Evolutionary conservation across 1,140 invertebrate genomes (phyloP).

Genomic region (Lepidurus packardi): DNA sequence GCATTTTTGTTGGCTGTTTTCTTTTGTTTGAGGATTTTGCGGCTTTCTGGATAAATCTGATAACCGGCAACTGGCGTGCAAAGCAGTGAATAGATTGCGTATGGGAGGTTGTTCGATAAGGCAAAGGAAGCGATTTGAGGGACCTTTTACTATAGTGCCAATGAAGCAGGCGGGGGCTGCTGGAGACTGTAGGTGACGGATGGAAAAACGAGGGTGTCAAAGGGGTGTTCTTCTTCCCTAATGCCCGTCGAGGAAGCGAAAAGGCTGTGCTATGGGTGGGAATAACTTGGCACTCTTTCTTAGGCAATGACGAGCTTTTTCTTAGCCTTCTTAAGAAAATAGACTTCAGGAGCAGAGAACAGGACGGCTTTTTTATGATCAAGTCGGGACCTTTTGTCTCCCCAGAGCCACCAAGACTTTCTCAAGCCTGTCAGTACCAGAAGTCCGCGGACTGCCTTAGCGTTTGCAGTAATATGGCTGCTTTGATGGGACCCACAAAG

Average conservation of each 20-base stretch:
- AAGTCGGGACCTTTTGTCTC: conserved; percentile 18
- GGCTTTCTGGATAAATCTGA: not conserved
- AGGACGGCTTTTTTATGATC: conserved; percentile 17
- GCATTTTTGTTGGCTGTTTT: not conserved
- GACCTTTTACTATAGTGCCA: not conserved
- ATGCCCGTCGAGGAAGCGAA: not conserved
- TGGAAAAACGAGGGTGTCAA: conserved; percentile 21
- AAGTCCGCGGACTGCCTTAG: conserved; percentile 20
- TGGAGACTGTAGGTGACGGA: conserved; percentile 20
- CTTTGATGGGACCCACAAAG: not conserved
- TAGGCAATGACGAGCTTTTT: conserved; percentile 19
- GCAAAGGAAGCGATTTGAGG: conserved; percentile 8
- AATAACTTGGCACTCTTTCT: conserved; percentile 18
- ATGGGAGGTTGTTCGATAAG: not conserved
- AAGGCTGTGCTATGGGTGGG: not conserved
- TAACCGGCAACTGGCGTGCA: no score
- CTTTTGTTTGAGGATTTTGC: not conserved
- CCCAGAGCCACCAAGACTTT: conserved; percentile 17
- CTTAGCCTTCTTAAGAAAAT: conserved; percentile 18
- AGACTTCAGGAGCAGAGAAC: conserved; percentile 5
- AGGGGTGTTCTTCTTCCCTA: conserved; percentile 18
- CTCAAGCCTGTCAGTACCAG: conserved; percentile 17
- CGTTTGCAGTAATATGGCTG: conserved; percentile 18
- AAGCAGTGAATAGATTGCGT: no score
- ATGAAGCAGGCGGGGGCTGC: conserved; percentile 8